Percentiles rank a stretch among this genome's conserved stretches.
These are phyloP conservation scores for Xestia rhomboidea DNA, from an alignment of 2,888 invertebrate genomes.

Conservation along the genomic window DNA sequence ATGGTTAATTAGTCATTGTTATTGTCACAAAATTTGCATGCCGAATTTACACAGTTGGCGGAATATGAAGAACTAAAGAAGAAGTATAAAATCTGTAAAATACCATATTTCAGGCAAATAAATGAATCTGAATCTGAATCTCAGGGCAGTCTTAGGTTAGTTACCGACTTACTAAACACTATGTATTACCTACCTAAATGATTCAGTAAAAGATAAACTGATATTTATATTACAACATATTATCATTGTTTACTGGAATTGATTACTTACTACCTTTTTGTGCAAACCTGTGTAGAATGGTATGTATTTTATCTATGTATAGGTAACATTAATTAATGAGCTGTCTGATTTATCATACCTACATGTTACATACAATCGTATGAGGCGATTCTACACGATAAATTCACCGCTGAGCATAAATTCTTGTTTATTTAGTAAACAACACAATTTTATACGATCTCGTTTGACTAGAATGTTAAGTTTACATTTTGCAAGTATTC, in stretches of 20 bases:
- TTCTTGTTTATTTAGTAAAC: slow-evolving; percentile 10
- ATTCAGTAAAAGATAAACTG: slow-evolving; percentile 28
- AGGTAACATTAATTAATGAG: slow-evolving; percentile 18
- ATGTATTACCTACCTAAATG: neutral
- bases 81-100: too few species aligned
- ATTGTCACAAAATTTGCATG: too few species aligned
- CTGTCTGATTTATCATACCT: slow-evolving; percentile 37
- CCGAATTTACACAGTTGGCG: too few species aligned
- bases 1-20: too few species aligned
- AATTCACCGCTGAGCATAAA: slow-evolving; percentile 17
- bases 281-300: neutral
- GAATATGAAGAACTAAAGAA: too few species aligned
- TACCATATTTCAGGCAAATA: too few species aligned
- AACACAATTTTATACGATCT: slow-evolving; percentile 12
- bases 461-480: slow-evolving; percentile 1
- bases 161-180: neutral
- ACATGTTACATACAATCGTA: slow-evolving; percentile 17
- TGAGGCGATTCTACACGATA: slow-evolving; percentile 12
- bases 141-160: neutral
- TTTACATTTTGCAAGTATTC: slow-evolving; percentile 3
- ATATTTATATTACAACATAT: slow-evolving; percentile 13
- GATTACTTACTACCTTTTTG: neutral
- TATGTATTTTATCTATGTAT: slow-evolving; percentile 8
- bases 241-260: neutral
- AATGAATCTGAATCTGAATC: too few species aligned